A percentile compares a stretch with the other conserved stretches of the same genome.
Conservation (phyloP, 1,140 invertebrate genomes). For the Drosophila micromelanica region DNA sequence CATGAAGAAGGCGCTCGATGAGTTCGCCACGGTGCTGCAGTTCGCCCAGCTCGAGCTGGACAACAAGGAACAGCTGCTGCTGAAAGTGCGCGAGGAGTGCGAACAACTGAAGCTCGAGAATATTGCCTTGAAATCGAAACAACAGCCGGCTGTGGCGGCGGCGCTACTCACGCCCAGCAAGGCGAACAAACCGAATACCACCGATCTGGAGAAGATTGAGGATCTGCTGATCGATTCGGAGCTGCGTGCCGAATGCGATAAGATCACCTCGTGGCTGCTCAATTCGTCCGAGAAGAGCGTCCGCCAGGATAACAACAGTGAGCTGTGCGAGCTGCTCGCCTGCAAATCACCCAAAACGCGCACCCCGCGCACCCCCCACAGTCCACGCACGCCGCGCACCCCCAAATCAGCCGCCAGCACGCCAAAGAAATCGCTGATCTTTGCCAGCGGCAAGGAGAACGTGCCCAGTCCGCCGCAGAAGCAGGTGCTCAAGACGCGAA, state of each 20-base stretch:
- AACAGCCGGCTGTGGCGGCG: constrained; percentile 44
- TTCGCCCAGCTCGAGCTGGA: constrained; percentile 81
- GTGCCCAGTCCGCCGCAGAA: constrained; percentile 80
- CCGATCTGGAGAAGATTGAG: constrained; percentile 81
- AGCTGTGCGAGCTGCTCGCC: constrained; percentile 67
- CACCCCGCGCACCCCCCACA: constrained; percentile 61
- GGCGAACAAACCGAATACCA: constrained; percentile 65
- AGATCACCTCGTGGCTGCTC: constrained; percentile 77
- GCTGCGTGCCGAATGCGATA: constrained; percentile 79
- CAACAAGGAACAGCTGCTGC: constrained; percentile 78
- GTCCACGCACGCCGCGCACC: constrained; percentile 69
- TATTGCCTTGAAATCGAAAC: constrained; percentile 80
- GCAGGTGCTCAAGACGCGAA: constrained; percentile 80
- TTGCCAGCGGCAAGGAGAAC: constrained; percentile 76
- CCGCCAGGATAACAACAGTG: constrained; percentile 70
- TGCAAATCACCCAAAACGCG: constrained; percentile 66
- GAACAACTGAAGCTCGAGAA: constrained; percentile 83
- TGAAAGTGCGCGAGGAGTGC: constrained; percentile 80
- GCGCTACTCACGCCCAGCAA: constrained; percentile 63
- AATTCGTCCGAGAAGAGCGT: constrained; percentile 76
- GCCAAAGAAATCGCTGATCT: constrained; percentile 78
- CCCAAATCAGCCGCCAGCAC: constrained; percentile 66
- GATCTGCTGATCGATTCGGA: constrained; percentile 75
- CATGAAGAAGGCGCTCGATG: constrained; percentile 83
- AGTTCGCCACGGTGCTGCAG: constrained; percentile 81